Evolutionary conservation across 2,888 invertebrate genomes (phyloP), one percentile per base, ranked within the genome.

Genomic region (Temnothorax ravouxi): DNA sequence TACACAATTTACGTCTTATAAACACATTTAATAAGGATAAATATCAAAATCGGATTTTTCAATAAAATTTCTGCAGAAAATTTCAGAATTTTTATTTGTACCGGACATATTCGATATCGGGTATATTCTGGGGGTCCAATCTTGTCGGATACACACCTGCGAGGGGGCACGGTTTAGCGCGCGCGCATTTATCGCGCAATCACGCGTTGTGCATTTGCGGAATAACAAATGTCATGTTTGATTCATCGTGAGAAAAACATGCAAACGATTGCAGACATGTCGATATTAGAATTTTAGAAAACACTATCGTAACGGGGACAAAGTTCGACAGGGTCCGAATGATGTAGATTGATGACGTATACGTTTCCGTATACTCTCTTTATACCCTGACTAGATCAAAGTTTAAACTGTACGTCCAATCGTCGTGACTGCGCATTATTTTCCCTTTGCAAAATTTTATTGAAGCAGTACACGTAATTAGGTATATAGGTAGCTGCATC

Each of bases 161-260:
- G 15, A 71, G 18, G 38, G 38, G 72, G 47, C 47, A 61, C 38
- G 34, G 4, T 15, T 69, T 38, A 15, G 77, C 88, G 88, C 88
- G 86, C 29, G 84, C 83, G 85, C 79, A 69, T 3, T 13, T 34
- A 71, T 47, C 84, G 86, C 88, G 84, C 84, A 84, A 83, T 82
- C 85, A 76, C 74, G 47, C 50, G 64, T 64, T 25, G 50, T 52
- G 5, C 69, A 80, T 74, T 54, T 83, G 77, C 67, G 38, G 77
- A 74, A 38, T 38, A 44, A 84, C 9, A 67, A 86, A 71, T 25
- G n/a, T 71, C 59, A 47, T 18, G 50, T 69, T 59, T 47, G 38
- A 72, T 59, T 54, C 52, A 67, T 15, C 41, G 15, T 29, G 11
- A 2, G 2, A 29, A 29, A 41, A 66, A 77, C 6, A n/a, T 61